Conservation (phyloP, 2,888 invertebrate species). For the Camponotus fellah region DNA sequence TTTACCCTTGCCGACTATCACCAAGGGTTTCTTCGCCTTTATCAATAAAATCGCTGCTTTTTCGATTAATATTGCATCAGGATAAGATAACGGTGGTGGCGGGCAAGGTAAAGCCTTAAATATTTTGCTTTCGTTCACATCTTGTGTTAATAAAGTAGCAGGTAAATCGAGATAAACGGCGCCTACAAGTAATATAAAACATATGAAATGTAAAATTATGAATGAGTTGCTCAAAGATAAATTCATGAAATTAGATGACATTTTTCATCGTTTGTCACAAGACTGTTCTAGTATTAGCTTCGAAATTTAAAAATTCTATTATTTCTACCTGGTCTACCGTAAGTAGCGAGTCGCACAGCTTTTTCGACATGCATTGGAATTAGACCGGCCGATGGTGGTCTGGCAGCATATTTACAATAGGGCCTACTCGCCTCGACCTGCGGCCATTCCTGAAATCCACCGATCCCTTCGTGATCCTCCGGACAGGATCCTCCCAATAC, state of each 20-base stretch:
- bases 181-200: conserved; percentile 78
- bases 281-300: not conserved
- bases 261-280: not conserved
- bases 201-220: not conserved
- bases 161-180: conserved; percentile 97
- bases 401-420: conserved; percentile 96
- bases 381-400: conserved; percentile 93
- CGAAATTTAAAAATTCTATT: not conserved
- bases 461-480: conserved; percentile 97
- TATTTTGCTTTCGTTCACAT: conserved; percentile 82
- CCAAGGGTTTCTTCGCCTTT: conserved; percentile 93
- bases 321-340: conserved; percentile 93
- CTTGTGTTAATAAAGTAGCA: conserved; percentile 91
- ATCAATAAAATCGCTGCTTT: conserved; percentile 90
- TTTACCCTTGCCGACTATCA: conserved; percentile 95
- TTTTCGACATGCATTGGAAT: conserved; percentile 97
- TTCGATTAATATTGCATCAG: conserved; percentile 90
- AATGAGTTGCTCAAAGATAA: not conserved
- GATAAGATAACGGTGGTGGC: conserved; percentile 90
- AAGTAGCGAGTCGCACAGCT: conserved; percentile 93
- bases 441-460: conserved; percentile 98
- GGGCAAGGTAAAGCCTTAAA: conserved; percentile 84
- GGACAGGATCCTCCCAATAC: conserved; percentile 97
- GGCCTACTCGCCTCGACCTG: conserved; percentile 96
- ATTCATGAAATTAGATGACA: not conserved